Base-by-base conservation (phyloP, 2,888 invertebrate genomes). In the Antitype chi region DNA sequence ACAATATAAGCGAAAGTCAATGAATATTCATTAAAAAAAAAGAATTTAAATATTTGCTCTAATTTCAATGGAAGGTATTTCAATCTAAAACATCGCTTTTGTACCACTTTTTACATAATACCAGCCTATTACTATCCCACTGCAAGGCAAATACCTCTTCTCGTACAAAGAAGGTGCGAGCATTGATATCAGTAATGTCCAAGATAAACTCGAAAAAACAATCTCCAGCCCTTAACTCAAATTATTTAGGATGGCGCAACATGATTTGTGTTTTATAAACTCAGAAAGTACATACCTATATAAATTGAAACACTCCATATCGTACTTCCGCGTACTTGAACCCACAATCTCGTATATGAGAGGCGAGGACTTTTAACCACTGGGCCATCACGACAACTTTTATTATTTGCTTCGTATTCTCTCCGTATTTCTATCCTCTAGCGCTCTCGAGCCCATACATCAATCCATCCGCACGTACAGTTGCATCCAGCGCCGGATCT, bases 401-500 rank as follows among this genome's bases (percentile, higher is more conserved):
- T 28, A n/a, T n/a, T 32, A 53, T n/a, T 15, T 2, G 3, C 7
- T 28, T 20, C 17, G 1, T n/a, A 43, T 32, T 57, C 53, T 57
- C 47, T 25, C 9, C 59, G 3, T 47, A 74, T 80, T 59, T 23
- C 38, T 53, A 20, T 62, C 32, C 52, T 32, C 2, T 23, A 59
- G 13, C 23, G 20, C 25, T 70, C 53, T 17, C 15, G 43, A 68
- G 49, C 70, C 43, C 73, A 75, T 77, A 72, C 67, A 85, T 87
- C 82, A 87, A 81, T 87, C 84, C 32, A 70, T 87, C 83, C 7
- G 38, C 88, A 74, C 74, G 69, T 80, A 80, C 85, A 83, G 79
- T 78, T 76, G 68, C 59, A 66, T 64, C 55, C 70, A 81, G 80
- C 80, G 38, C 82, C 76, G 76, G 77, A 81, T 73, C 64, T 59